phyloP scores from a whole-genome alignment of 2,797 vertebrate species.

The Megalops cyprinoides region DNA sequence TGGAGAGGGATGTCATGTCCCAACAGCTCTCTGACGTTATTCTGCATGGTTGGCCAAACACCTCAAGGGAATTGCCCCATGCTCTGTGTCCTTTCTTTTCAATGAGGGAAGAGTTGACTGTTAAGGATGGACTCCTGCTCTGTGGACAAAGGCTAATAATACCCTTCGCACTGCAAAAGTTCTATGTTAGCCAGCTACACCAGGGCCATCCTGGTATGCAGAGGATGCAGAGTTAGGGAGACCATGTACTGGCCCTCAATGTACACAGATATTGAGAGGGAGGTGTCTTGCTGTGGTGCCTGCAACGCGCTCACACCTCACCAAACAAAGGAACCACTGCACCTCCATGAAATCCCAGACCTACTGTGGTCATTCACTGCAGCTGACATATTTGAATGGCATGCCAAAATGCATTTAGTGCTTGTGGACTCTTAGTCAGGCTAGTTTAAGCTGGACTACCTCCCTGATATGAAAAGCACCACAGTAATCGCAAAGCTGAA shows the following conservation, averaged over 20 bases:
- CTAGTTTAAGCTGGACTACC: slow-evolving; percentile 30
- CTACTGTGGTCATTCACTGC: slow-evolving; percentile 31
- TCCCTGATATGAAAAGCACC: slow-evolving; percentile 22
- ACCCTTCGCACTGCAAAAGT: slow-evolving; percentile 7
- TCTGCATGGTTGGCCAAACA: neutral
- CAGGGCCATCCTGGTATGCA: neutral
- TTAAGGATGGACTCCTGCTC: slow-evolving; percentile 5
- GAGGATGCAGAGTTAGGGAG: too few species aligned
- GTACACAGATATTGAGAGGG: neutral
- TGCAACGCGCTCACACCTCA: slow-evolving; percentile 11
- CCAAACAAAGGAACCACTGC: slow-evolving; percentile 28
- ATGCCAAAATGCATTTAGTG: slow-evolving; percentile 13
- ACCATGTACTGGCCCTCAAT: neutral
- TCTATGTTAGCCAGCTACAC: slow-evolving; percentile 2
- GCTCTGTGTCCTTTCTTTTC: neutral
- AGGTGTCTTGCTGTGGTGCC: neutral
- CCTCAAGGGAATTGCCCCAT: neutral
- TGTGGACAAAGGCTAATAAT: slow-evolving; percentile 14
- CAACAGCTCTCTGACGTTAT: neutral
- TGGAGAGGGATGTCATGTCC: neutral
- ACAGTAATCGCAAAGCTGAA: slow-evolving; percentile 31
- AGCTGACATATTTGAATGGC: slow-evolving; percentile 27
- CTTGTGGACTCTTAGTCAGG: slow-evolving; percentile 29
- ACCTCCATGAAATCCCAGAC: slow-evolving; percentile 27
- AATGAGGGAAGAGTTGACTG: slow-evolving; percentile 15